phyloP scores from a whole-genome alignment of 2,888 invertebrate genomes.

The Seira musarum region DNA sequence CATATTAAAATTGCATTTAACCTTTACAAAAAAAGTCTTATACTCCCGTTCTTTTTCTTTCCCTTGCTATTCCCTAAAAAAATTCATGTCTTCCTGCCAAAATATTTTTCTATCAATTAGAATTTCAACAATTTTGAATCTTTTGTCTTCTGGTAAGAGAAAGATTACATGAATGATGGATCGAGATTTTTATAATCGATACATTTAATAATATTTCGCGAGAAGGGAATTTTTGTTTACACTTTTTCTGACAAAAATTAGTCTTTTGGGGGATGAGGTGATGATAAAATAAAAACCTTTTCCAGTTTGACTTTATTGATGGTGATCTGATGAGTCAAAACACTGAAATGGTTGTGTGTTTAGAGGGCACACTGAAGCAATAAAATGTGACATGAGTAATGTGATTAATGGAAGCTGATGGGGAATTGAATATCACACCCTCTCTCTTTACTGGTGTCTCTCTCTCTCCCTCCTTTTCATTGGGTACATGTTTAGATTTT shows the following conservation, averaged over 20 bases:
- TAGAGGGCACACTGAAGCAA: conserved; percentile 16
- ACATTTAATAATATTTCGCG: conserved; percentile 35
- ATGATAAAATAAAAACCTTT: background rate
- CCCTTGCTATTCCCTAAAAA: too few relatives aligned
- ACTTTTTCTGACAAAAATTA: conserved; percentile 32
- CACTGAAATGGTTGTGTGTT: background rate
- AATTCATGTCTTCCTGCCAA: too few relatives aligned
- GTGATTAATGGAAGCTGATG: conserved; percentile 58
- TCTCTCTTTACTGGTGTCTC: too few relatives aligned
- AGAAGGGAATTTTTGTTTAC: conserved; percentile 21
- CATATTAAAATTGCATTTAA: too few relatives aligned
- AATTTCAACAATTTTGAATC: too few relatives aligned
- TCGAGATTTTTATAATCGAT: too few relatives aligned
- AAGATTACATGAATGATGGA: too few relatives aligned
- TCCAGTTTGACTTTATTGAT: background rate
- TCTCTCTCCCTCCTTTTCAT: conserved; percentile 8
- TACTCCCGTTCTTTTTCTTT: too few relatives aligned
- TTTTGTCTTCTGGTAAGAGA: too few relatives aligned
- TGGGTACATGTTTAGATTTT: too few relatives aligned
- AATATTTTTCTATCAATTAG: too few relatives aligned
- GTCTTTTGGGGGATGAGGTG: conserved; percentile 44
- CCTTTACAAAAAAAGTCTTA: too few relatives aligned
- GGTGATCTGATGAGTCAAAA: background rate
- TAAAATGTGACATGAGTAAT: conserved; percentile 46
- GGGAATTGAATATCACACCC: conserved; percentile 54